These are phyloP conservation scores for Etheostoma nigrum DNA, from an alignment of 2,797 vertebrate genomes.

Conservation along the genomic window DNA sequence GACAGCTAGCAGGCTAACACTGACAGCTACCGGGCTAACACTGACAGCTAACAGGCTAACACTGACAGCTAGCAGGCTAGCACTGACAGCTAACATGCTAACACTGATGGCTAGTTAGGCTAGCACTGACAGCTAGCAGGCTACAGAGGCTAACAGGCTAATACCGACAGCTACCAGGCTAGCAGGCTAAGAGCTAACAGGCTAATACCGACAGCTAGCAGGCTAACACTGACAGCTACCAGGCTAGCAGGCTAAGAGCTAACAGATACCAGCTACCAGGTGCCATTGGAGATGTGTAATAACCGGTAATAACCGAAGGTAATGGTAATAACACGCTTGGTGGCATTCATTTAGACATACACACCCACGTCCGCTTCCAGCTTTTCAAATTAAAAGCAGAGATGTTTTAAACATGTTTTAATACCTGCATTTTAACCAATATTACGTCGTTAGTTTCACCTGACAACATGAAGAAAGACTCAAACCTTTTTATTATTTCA, in stretches of 20 bases:
- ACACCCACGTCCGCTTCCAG: slow-evolving; percentile 4
- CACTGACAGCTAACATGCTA: too few species aligned
- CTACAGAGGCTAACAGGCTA: too few species aligned
- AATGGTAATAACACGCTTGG: too few species aligned
- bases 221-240: neutral
- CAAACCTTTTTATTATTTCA: too few species aligned
- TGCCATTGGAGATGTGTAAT: neutral
- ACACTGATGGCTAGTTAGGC: too few species aligned
- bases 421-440: too few species aligned
- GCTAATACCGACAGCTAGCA: slow-evolving; percentile 11
- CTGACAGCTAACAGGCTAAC: slow-evolving; percentile 2
- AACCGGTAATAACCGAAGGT: too few species aligned
- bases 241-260: neutral
- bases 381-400: slow-evolving; percentile 42
- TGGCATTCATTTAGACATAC: neutral
- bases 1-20: slow-evolving; percentile 9
- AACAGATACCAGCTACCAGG: neutral
- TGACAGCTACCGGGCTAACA: neutral
- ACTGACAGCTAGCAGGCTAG: neutral
- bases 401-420: too few species aligned
- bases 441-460: too few species aligned
- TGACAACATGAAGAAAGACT: too few species aligned
- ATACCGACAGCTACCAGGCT: neutral
- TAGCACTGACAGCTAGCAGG: too few species aligned
- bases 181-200: neutral